Percentiles rank a stretch among this genome's conserved stretches.
phyloP scores from a whole-genome alignment of 2,113 vertebrate genomes.

The Poicephalus gulielmi region DNA sequence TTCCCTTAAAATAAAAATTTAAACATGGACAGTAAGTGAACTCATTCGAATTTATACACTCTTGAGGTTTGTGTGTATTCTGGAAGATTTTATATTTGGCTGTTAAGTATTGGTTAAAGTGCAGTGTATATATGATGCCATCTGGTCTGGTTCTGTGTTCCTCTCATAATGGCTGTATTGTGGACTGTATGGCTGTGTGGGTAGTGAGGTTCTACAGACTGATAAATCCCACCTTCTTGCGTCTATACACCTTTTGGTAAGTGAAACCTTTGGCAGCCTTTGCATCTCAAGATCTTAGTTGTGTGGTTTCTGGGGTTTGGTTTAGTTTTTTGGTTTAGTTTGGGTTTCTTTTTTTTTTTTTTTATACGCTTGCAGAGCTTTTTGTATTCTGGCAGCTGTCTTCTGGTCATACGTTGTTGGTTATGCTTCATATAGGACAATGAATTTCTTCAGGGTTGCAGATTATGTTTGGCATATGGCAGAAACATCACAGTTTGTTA shows the following conservation, averaged over 20 bases:
- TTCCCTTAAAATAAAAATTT: not conserved
- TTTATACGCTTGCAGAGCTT: not conserved
- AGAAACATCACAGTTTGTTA: not conserved
- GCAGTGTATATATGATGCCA: not conserved
- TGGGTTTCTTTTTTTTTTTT: too few relatives aligned
- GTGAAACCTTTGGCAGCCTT: not conserved
- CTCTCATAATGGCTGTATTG: not conserved
- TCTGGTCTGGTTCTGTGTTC: not conserved
- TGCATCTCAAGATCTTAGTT: not conserved
- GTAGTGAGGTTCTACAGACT: not conserved
- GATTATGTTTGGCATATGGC: not conserved
- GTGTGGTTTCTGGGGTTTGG: not conserved
- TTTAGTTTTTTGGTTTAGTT: too few relatives aligned
- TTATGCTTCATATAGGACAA: not conserved
- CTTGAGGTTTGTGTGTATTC: not conserved
- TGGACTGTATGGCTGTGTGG: not conserved
- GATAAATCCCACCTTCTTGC: not conserved
- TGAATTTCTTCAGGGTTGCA: not conserved
- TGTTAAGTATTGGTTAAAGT: not conserved
- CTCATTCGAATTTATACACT: not conserved
- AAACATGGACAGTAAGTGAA: not conserved
- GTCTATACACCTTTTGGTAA: not conserved
- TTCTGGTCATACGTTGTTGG: fast-evolving
- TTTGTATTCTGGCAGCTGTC: not conserved
- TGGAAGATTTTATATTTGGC: not conserved